These are phyloP conservation scores for Poecilia wingei DNA, from an alignment of 2,797 vertebrate genomes.

Conservation along the genomic window DNA sequence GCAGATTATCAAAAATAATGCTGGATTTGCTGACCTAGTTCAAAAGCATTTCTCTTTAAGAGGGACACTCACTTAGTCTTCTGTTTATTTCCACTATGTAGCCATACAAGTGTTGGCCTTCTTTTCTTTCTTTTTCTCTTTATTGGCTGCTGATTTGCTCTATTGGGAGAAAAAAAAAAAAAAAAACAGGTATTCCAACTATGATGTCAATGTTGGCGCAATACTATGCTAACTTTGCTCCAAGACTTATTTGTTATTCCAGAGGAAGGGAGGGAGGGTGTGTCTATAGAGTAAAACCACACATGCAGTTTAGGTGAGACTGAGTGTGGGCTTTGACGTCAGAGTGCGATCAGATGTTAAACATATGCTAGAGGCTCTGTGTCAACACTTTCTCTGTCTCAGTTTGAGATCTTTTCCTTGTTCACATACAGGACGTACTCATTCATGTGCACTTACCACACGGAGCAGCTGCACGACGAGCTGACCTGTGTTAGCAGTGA, in stretches of 20 bases:
- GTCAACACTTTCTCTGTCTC: conserved; percentile 17
- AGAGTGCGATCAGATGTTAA: conserved; percentile 33
- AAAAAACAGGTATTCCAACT: conserved; percentile 8
- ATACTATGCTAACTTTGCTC: conserved; percentile 2
- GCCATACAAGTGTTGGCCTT: conserved; percentile 21
- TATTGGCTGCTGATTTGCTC: background rate
- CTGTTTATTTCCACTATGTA: conserved; percentile 29
- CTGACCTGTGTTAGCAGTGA: conserved; percentile 10
- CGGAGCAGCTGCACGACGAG: conserved; percentile 27
- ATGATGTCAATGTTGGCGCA: conserved; percentile 41
- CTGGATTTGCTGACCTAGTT: background rate
- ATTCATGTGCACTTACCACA: conserved; percentile 6
- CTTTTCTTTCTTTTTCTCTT: background rate
- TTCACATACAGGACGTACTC: conserved; percentile 11
- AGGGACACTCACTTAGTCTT: background rate
- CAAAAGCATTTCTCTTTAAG: background rate
- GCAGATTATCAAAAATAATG: background rate
- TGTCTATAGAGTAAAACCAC: background rate
- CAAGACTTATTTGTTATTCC: conserved; percentile 17
- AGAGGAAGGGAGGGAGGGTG: conserved; percentile 38
- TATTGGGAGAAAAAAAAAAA: conserved; percentile 11
- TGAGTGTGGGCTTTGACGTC: conserved; percentile 34
- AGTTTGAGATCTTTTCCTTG: conserved; percentile 10
- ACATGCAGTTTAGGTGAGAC: conserved; percentile 20
- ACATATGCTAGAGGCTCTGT: conserved; percentile 43